phyloP scores from a whole-genome alignment of 2,113 vertebrate species.

The Coregonus clupeaformis region DNA sequence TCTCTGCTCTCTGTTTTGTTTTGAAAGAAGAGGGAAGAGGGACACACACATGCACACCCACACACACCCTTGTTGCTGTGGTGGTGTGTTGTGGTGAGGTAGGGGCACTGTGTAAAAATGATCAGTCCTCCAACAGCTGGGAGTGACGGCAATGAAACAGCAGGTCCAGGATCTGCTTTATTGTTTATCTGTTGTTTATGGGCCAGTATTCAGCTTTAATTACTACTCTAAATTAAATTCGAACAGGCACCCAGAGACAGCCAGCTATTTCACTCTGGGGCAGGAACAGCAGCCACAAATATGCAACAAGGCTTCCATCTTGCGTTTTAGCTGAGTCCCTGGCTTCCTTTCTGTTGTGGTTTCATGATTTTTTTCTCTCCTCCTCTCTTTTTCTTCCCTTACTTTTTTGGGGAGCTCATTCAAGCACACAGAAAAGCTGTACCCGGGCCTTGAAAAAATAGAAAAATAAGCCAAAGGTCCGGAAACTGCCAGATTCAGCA shows the following conservation, averaged over 20 bases:
- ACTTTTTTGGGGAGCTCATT: not conserved
- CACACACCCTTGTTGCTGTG: constrained; percentile 63
- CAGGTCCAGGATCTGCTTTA: constrained; percentile 91
- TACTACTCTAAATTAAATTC: constrained; percentile 99
- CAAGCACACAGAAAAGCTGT: not conserved
- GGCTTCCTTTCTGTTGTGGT: constrained; percentile 37
- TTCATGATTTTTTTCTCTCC: constrained; percentile 23
- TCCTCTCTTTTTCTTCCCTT: constrained; percentile 17
- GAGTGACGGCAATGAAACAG: constrained; percentile 96
- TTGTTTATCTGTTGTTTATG: constrained; percentile 99
- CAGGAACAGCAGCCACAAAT: constrained; percentile 36
- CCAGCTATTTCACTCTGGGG: constrained; percentile 73
- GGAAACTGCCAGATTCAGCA: constrained; percentile 50
- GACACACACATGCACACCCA: constrained; percentile 19
- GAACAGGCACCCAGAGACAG: constrained; percentile 96
- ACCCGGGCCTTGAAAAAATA: constrained; percentile 9
- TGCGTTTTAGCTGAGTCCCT: constrained; percentile 44
- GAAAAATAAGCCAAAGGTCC: constrained; percentile 28
- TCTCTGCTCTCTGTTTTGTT: constrained; percentile 17
- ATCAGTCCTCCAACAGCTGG: constrained; percentile 95
- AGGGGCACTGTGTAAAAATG: constrained; percentile 89
- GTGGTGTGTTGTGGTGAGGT: constrained; percentile 72
- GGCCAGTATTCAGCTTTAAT: constrained; percentile 99
- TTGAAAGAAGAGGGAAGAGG: constrained; percentile 25
- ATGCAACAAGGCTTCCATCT: constrained; percentile 62